These are phyloP conservation scores for Oncorhynchus gorbuscha DNA, from an alignment of 2,113 vertebrate species.

Conservation along the genomic window DNA sequence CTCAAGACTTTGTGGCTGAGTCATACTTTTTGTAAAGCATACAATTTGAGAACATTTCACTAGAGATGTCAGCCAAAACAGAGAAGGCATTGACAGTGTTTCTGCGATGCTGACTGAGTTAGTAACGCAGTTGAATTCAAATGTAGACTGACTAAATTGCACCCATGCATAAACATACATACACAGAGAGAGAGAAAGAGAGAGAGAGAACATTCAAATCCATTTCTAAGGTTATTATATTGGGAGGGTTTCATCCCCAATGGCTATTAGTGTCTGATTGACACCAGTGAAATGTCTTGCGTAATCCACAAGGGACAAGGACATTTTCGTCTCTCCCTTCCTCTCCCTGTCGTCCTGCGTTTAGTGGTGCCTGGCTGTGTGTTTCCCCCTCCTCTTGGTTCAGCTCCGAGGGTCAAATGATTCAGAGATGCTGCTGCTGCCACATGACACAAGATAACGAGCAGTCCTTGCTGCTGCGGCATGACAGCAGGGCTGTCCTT, in stretches of 20 bases:
- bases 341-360: conserved; percentile 59
- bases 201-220: background rate
- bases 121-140: conserved; percentile 22
- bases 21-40: conserved; percentile 11
- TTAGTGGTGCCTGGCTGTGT: conserved; percentile 42
- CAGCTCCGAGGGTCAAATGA: conserved; percentile 61
- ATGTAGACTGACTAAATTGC: conserved; percentile 16
- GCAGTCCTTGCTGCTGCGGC: conserved; percentile 13
- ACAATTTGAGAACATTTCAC: conserved; percentile 17
- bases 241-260: conserved; percentile 38
- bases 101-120: conserved; percentile 13
- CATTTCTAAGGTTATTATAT: conserved; percentile 32
- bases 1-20: conserved; percentile 10
- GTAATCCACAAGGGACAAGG: conserved; percentile 58
- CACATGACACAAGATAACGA: conserved; percentile 63
- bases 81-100: conserved; percentile 17
- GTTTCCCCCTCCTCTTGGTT: conserved; percentile 37
- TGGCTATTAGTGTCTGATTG: conserved; percentile 57
- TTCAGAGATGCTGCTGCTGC: conserved; percentile 57
- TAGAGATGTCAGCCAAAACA: conserved; percentile 3
- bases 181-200: background rate
- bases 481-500: conserved; percentile 51
- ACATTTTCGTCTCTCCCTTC: conserved; percentile 45
- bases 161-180: background rate
- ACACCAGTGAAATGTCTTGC: conserved; percentile 59